Evolutionary conservation across 2,797 vertebrate genomes (phyloP).

Genomic region (Cossypha caffra): DNA sequence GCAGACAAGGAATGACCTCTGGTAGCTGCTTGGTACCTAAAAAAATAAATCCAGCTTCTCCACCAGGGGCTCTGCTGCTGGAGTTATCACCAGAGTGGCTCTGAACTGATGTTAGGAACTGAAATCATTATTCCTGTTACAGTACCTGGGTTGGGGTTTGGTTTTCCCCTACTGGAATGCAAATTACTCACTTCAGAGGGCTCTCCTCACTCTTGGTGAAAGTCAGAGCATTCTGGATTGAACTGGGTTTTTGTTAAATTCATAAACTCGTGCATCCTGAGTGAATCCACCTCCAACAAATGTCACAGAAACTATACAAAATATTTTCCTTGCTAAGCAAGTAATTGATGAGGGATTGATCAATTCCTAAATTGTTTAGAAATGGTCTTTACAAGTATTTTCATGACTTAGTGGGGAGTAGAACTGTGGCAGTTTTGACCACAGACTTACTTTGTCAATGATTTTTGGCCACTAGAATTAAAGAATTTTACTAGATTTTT

Average conservation of each 20-base stretch:
- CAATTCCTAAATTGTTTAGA: not conserved
- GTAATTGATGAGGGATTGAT: not conserved
- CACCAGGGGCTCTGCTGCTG: not conserved
- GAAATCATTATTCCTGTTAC: not conserved
- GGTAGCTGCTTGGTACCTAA: not conserved
- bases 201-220: not conserved
- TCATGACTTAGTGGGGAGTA: accelerated
- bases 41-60: not conserved
- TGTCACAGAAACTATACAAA: not conserved
- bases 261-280: accelerated
- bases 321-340: not conserved
- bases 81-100: not conserved
- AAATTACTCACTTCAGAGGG: not conserved
- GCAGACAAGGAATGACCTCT: not conserved
- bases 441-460: not conserved
- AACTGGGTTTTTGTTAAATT: not conserved
- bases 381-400: not conserved
- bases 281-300: not conserved
- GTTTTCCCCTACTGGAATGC: not conserved
- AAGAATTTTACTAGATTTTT: not conserved
- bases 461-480: not conserved
- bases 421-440: not conserved
- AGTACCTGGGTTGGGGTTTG: accelerated
- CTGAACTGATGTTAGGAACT: not conserved
- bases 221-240: not conserved